Percentiles rank a stretch among this genome's conserved stretches.
Evolutionary conservation across 2,113 vertebrate genomes (phyloP).

Genomic region (Sapajus apella): DNA sequence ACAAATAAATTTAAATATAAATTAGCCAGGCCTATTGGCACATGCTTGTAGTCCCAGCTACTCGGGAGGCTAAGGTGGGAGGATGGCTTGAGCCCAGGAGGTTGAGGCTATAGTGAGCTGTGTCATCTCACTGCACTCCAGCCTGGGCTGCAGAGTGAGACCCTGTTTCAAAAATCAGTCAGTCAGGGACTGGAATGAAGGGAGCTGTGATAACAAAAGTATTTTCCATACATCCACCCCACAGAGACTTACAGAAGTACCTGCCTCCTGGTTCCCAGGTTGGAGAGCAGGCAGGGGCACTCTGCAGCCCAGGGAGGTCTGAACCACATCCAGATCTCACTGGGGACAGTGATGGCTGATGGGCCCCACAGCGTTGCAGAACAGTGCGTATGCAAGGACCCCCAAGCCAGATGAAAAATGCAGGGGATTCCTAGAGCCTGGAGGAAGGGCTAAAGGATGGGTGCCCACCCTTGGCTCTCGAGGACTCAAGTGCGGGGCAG

Average conservation of each 20-base stretch:
- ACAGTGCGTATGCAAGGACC: neutral
- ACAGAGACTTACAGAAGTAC: neutral
- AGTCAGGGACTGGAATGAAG: neutral
- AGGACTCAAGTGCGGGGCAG: neutral
- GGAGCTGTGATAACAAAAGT: neutral
- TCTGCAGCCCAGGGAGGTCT: neutral
- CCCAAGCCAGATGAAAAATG: neutral
- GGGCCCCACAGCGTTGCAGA: neutral
- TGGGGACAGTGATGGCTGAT: neutral
- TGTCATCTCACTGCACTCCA: no score
- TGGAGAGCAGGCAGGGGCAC: neutral
- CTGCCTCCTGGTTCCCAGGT: neutral
- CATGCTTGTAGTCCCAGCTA: no score
- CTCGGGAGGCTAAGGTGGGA: no score
- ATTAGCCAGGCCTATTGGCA: no score
- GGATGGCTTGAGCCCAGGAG: no score
- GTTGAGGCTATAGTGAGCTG: no score
- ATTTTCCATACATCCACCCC: no score
- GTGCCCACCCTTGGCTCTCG: neutral
- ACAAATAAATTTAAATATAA: no score
- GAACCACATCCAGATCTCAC: neutral
- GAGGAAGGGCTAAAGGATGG: neutral
- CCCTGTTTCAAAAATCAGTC: no score
- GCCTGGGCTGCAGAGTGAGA: no score
- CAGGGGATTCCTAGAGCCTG: neutral